Evolutionary conservation across 2,888 invertebrate species (phyloP).

Genomic region (Macrophya alboannulata): DNA sequence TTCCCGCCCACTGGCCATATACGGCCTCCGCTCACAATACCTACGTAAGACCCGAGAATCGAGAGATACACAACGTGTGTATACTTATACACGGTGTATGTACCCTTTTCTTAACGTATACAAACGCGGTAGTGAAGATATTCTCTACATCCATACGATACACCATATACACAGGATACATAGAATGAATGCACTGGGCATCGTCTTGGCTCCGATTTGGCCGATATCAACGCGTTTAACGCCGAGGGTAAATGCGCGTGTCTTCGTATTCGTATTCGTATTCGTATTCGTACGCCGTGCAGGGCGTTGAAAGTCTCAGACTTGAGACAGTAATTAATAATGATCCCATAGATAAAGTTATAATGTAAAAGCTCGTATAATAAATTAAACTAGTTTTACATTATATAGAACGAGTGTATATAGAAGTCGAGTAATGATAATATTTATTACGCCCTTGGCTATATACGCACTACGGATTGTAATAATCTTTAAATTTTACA

Average conservation of each 20-base stretch:
- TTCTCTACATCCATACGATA: not conserved
- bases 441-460: not conserved
- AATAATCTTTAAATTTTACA: conserved; percentile 24
- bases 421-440: not conserved
- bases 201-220: conserved; percentile 14
- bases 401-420: not conserved
- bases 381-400: not conserved
- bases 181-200: not conserved
- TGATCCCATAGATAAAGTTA: conserved; percentile 11
- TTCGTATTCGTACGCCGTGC: not conserved
- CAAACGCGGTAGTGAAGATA: not conserved
- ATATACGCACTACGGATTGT: not conserved
- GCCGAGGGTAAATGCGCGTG: conserved; percentile 21
- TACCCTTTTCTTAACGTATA: conserved; percentile 54
- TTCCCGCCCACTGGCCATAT: conserved; percentile 78
- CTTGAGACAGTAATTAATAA: conserved; percentile 5
- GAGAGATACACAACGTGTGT: conserved; percentile 42
- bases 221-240: conserved; percentile 24
- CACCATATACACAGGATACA: not conserved
- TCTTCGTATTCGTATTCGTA: not conserved
- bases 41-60: conserved; percentile 52
- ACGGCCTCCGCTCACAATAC: conserved; percentile 72
- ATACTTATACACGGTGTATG: conserved; percentile 21
- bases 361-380: conserved; percentile 6
- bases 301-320: not conserved